A percentile compares a stretch with the other conserved stretches of the same genome.
Evolutionary conservation across 2,888 invertebrate genomes (phyloP).

Genomic region (Fragum fragum): DNA sequence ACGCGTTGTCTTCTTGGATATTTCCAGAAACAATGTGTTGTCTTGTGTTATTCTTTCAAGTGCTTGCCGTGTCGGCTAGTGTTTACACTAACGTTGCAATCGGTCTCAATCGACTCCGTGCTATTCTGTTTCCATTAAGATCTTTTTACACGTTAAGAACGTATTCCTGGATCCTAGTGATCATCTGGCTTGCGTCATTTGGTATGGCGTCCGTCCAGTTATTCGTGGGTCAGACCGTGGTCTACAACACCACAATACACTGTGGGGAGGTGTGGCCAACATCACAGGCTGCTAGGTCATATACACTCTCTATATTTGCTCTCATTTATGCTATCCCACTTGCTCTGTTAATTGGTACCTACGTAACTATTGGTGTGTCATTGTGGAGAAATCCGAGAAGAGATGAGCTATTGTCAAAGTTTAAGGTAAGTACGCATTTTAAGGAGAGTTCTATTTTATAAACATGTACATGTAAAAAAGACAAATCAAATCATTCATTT

Average conservation of each 20-base stretch:
- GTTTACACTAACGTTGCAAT: constrained; percentile 88
- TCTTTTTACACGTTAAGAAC: constrained; percentile 86
- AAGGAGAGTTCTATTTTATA: no score
- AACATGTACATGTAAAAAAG: no score
- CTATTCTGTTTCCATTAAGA: constrained; percentile 84
- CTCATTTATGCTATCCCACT: constrained; percentile 86
- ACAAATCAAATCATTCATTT: no score
- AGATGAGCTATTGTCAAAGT: constrained; percentile 87
- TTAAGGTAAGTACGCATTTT: constrained; percentile 86
- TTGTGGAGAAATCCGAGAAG: constrained; percentile 87
- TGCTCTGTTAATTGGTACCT: constrained; percentile 86
- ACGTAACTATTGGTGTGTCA: constrained; percentile 86
- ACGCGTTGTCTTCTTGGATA: constrained; percentile 87
- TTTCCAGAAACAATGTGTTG: constrained; percentile 88
- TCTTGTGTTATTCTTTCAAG: constrained; percentile 87
- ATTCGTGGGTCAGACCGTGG: constrained; percentile 73
- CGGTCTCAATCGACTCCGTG: constrained; percentile 87
- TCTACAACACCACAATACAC: constrained; percentile 63
- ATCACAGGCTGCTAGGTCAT: constrained; percentile 66
- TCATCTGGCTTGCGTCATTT: constrained; percentile 87
- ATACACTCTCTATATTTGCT: constrained; percentile 81
- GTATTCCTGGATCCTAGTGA: constrained; percentile 85
- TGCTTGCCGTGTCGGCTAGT: constrained; percentile 87
- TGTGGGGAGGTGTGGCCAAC: constrained; percentile 77
- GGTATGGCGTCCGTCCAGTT: constrained; percentile 87